Evolutionary conservation across 2,797 vertebrate genomes (phyloP), one percentile per base, ranked within the genome.

Genomic region (Phoebastria nigripes): DNA sequence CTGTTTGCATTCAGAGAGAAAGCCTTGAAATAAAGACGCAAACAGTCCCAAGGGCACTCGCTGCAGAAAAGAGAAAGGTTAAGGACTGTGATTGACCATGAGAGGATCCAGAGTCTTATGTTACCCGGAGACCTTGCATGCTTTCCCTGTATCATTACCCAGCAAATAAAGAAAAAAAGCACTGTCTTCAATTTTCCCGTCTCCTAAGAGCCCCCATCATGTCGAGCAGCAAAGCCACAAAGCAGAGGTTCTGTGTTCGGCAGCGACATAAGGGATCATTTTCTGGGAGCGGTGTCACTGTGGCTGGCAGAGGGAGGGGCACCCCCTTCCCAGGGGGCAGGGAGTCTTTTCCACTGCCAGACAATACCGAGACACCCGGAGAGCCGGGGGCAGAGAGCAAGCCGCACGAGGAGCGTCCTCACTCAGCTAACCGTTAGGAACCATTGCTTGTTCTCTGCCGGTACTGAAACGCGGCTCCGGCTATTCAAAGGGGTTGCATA

Each of bases 321-420:
- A 12, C 11, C 56, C 79, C 56, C 67, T 46, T 24, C 5, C 10
- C 18, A 2, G 42, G 33, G 33, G 41, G 10, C 49, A 41, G 31
- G 46, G 77, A 9, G n/a, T 4, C 29, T 35, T 39, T 52, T 59
- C 29, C 52, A 3, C 52, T 2, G 1, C 69, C 74, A 21, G 26
- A 15, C 44, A 37, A 0, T 4, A 8, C 49, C 0, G 8, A 16
- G 69, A 31, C 15, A 2, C n/a, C 8, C 0, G 1, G 54, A 13
- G 54, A 67, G 73, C 73, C 7, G 6, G 26, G 67, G 4, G 24
- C 49, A 69, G 61, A 31, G 5, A 41, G 24, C 31, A 10, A 12
- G 6, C 3, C 56, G 11, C 7, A 7, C 7, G 2, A 10, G 63
- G 16, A 65, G 56, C 52, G 26, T 21, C 33, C 63, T 46, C 41